Evolutionary conservation across 2,113 vertebrate genomes (phyloP), one percentile per base, ranked within the genome.

Genomic region (Cottus gobio): DNA sequence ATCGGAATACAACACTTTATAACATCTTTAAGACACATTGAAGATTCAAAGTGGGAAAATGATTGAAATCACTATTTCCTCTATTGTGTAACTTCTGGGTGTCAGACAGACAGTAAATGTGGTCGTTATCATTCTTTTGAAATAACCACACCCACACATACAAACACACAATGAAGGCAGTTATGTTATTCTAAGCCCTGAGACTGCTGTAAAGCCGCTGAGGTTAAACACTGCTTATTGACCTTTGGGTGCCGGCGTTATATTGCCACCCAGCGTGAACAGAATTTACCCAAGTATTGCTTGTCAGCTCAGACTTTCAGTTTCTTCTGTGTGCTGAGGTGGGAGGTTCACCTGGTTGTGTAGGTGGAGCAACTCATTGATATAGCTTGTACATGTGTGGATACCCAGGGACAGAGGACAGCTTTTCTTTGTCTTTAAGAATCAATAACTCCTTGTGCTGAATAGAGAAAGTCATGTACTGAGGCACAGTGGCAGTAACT

Each of bases 241-340:
- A 84, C 57, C 70, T 85, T 75, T 80, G 9, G 20, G 30, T 46
- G 9, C 12, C 15, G 42, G 2, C 1, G n/a, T 75, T 2, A 44
- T 9, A 31, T 28, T 70, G 69, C 69, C 20, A 64, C 46, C 36
- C 46, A 50, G 52, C 28, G 42, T 5, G 3, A 15, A 63, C 54
- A 58, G n/a, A 24, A n/a, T 36, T 24, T 9, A 31, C 13, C 0
- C 6, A 42, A 39, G 60, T 57, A 0, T 26, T 36, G 26, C 50
- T 18, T 39, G 30, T 56, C 30, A 26, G 4, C 37, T 65, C 12
- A 8, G 42, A 75, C 63, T 87, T 88, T 91, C 81, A 76, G 61
- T 90, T 89, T 88, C 73, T 81, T 16, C 60, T 15, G 26, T 7
- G 18, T 2, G 22, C 26, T 42, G 42, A 13, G 71, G 72, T 52